Conservation (phyloP, 2,113 vertebrate genomes). For the Lampris megalopsis region DNA sequence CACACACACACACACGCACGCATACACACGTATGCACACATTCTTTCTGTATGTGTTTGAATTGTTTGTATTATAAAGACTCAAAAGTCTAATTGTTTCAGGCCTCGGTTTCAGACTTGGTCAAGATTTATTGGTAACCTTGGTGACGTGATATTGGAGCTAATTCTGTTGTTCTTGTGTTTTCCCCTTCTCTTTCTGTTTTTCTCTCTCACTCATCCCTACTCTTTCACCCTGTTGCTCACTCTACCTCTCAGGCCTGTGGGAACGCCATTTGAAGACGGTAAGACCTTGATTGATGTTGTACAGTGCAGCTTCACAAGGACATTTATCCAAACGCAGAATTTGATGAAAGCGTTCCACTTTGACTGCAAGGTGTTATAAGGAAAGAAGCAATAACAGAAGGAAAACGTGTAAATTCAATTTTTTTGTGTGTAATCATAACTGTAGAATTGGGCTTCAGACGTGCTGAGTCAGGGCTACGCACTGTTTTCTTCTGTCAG, state of each 20-base stretch:
- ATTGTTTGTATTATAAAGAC: too few species aligned
- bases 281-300: constrained; percentile 82
- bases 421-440: constrained; percentile 4
- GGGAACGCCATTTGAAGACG: constrained; percentile 98
- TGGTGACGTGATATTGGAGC: constrained; percentile 21
- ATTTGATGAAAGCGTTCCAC: constrained; percentile 1
- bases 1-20: too few species aligned
- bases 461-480: constrained; percentile 37
- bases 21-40: too few species aligned
- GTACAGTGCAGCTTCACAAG: not conserved
- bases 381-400: not conserved
- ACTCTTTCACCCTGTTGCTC: not conserved
- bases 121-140: not conserved
- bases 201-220: not conserved
- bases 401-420: too few species aligned
- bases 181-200: not conserved
- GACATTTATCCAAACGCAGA: constrained; percentile 6
- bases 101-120: not conserved
- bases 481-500: constrained; percentile 29
- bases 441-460: not conserved
- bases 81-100: too few species aligned
- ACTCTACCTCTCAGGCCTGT: constrained; percentile 88
- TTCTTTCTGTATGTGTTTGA: too few species aligned
- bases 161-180: constrained; percentile 4
- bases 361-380: not conserved